Evolutionary conservation across 2,113 vertebrate genomes (phyloP).

Genomic region (Triplophysa tibetana): DNA sequence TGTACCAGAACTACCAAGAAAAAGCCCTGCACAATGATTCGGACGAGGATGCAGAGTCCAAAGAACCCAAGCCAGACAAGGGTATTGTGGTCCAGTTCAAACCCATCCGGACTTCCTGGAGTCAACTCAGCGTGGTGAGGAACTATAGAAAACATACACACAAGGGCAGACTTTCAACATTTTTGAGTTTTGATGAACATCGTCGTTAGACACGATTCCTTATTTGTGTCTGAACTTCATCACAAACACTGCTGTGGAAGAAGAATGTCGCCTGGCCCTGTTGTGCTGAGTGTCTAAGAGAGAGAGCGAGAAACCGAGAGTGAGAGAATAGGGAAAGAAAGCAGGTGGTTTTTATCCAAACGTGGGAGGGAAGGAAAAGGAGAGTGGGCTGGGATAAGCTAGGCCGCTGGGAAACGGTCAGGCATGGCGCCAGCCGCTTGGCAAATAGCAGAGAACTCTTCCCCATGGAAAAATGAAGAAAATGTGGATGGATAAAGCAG

Average conservation of each 20-base stretch:
- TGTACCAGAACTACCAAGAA: slow-evolving; percentile 98
- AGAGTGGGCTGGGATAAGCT: slow-evolving; percentile 54
- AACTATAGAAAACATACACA: slow-evolving; percentile 30
- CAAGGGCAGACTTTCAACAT: background rate
- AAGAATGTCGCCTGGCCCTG: slow-evolving; percentile 66
- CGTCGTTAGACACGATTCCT: background rate
- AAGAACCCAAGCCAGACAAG: slow-evolving; percentile 74
- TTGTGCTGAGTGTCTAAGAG: slow-evolving; percentile 57
- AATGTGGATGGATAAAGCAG: slow-evolving; percentile 58
- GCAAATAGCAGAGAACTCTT: slow-evolving; percentile 52
- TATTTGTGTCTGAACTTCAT: slow-evolving; percentile 23
- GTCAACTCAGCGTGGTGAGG: slow-evolving; percentile 90
- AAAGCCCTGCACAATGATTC: slow-evolving; percentile 94
- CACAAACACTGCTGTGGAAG: slow-evolving; percentile 9
- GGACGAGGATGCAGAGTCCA: slow-evolving; percentile 85
- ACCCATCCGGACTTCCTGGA: slow-evolving; percentile 89
- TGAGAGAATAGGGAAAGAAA: slow-evolving; percentile 6
- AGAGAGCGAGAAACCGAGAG: background rate
- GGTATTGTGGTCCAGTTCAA: slow-evolving; percentile 83
- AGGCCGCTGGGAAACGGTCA: slow-evolving; percentile 58
- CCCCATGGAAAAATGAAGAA: slow-evolving; percentile 61
- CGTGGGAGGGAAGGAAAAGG: slow-evolving; percentile 34
- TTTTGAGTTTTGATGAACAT: background rate
- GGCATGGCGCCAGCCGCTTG: slow-evolving; percentile 58
- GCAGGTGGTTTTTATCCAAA: slow-evolving; percentile 18